A percentile compares a stretch with the other conserved stretches of the same genome.
phyloP scores from a whole-genome alignment of 2,113 vertebrate species.

The Ophiodon elongatus region DNA sequence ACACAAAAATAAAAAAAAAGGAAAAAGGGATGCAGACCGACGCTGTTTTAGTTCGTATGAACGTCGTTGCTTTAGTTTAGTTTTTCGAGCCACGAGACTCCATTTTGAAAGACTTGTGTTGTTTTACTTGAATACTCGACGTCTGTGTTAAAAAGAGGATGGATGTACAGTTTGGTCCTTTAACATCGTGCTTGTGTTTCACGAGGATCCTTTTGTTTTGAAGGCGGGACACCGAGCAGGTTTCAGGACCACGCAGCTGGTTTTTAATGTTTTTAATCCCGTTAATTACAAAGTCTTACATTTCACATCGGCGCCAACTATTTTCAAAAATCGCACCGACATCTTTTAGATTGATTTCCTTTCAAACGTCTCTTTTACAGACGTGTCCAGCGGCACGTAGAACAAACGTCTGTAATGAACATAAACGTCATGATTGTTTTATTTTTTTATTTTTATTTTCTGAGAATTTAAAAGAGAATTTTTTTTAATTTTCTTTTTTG shows the following conservation, averaged over 20 bases:
- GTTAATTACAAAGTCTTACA: background rate
- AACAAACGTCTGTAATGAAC: too few relatives aligned
- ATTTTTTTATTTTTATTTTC: too few relatives aligned
- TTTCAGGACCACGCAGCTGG: background rate
- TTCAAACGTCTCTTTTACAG: too few relatives aligned
- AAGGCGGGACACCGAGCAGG: background rate
- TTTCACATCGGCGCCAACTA: background rate
- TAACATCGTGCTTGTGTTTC: background rate
- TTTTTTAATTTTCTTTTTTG: too few relatives aligned
- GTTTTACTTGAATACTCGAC: slow-evolving; percentile 49
- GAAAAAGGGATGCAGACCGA: slow-evolving; percentile 68
- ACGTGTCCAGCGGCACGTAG: too few relatives aligned
- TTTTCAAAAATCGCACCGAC: too few relatives aligned
- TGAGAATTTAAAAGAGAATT: too few relatives aligned
- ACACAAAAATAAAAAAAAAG: background rate
- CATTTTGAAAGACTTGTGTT: background rate
- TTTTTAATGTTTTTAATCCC: background rate
- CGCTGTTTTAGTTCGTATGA: background rate
- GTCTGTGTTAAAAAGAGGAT: background rate
- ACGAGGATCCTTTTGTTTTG: too few relatives aligned
- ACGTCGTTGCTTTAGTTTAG: slow-evolving; percentile 12
- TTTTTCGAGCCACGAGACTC: background rate
- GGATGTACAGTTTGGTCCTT: background rate
- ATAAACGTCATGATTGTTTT: too few relatives aligned
- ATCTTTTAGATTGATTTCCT: background rate